Conservation (phyloP, 1,140 invertebrate genomes). For the Liolophura sinensis region DNA sequence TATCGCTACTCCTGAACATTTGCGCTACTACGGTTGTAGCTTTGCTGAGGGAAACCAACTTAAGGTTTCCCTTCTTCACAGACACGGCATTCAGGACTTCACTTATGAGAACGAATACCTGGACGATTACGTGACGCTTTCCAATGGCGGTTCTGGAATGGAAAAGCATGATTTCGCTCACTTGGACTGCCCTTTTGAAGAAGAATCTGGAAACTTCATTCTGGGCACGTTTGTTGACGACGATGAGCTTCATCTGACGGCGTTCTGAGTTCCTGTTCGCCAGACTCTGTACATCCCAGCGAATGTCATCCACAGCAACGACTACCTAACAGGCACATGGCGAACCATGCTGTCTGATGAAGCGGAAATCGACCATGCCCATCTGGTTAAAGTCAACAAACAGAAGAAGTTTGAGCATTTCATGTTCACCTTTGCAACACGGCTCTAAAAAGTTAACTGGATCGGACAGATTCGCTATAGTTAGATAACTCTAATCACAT, state of each 20-base stretch:
- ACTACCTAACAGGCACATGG: constrained; percentile 23
- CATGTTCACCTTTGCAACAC: no score
- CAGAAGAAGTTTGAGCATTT: no score
- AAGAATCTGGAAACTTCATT: constrained; percentile 22
- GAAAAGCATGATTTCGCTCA: constrained; percentile 25
- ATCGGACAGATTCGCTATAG: no score
- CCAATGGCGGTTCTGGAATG: constrained; percentile 22
- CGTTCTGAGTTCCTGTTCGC: not conserved
- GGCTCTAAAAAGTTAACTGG: no score
- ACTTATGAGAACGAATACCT: constrained; percentile 28
- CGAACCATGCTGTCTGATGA: constrained; percentile 26
- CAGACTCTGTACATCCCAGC: constrained; percentile 23
- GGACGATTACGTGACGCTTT: constrained; percentile 16
- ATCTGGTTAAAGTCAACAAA: constrained; percentile 8
- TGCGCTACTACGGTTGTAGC: constrained; percentile 23
- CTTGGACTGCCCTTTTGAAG: constrained; percentile 24
- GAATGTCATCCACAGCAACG: constrained; percentile 19
- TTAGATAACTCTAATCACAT: no score
- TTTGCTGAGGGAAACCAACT: constrained; percentile 20
- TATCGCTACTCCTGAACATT: constrained; percentile 18
- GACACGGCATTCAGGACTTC: constrained; percentile 26
- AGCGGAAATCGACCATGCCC: constrained; percentile 21
- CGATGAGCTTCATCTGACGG: constrained; percentile 22
- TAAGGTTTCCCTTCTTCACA: constrained; percentile 19
- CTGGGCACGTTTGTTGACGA: constrained; percentile 15